phyloP scores from a whole-genome alignment of 2,888 invertebrate genomes.

The Smittia sp. region DNA sequence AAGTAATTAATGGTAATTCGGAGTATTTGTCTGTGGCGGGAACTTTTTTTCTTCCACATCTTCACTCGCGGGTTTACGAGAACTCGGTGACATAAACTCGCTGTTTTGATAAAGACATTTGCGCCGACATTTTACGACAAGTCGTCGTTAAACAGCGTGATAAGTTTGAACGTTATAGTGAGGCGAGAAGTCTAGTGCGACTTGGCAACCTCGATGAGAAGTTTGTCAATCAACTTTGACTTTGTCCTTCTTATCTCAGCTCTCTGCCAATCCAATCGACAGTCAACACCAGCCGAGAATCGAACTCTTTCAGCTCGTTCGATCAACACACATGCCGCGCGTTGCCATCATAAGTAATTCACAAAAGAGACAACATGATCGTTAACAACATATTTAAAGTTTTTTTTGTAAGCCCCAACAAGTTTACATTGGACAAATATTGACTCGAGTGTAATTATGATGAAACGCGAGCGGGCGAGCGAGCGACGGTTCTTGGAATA shows the following conservation, averaged over 20 bases:
- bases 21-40: background rate
- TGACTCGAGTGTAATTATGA: conserved; percentile 16
- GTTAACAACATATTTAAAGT: conserved; percentile 11
- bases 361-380: background rate
- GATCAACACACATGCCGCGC: background rate
- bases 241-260: no score
- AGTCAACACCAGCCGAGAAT: no score
- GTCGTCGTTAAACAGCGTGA: background rate
- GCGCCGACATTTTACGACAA: background rate
- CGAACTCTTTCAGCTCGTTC: background rate
- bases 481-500: background rate
- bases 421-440: conserved; percentile 10
- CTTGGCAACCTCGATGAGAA: no score
- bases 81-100: background rate
- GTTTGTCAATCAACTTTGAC: no score
- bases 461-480: background rate
- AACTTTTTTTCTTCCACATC: background rate
- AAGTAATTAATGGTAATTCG: conserved; percentile 11
- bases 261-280: no score
- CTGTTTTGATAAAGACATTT: conserved; percentile 1
- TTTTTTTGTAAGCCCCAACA: conserved; percentile 11
- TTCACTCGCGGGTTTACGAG: background rate
- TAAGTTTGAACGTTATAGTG: no score
- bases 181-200: no score
- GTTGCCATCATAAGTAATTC: background rate